Evolutionary conservation across 2,113 vertebrate species (phyloP).

Genomic region (Paradisaea rubra): DNA sequence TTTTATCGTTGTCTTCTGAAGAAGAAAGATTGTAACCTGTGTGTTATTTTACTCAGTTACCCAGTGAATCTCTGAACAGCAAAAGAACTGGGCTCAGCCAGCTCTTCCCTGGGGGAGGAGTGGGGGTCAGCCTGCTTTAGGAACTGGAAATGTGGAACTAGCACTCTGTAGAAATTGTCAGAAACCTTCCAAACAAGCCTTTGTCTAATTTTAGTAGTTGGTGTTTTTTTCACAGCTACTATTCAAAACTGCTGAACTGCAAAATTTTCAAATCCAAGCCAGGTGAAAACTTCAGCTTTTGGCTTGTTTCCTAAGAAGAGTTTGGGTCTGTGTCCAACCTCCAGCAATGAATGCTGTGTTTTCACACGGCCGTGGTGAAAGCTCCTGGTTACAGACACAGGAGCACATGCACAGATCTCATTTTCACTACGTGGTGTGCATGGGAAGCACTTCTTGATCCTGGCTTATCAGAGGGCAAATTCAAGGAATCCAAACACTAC

Average conservation of each 20-base stretch:
- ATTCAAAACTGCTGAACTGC: background rate
- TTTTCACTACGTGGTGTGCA: rapidly evolving
- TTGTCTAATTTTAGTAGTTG: background rate
- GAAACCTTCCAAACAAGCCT: background rate
- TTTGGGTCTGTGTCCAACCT: background rate
- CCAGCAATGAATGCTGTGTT: background rate
- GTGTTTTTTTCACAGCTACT: background rate
- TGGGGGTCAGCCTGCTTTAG: background rate
- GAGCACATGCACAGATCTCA: background rate
- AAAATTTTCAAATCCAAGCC: background rate
- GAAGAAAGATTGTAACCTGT: background rate
- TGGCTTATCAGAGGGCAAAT: background rate
- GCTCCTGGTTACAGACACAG: background rate
- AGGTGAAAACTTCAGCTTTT: background rate
- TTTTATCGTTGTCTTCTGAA: slow-evolving; percentile 25
- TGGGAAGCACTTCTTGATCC: background rate
- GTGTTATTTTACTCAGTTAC: background rate
- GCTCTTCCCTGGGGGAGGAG: background rate
- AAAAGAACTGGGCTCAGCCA: background rate
- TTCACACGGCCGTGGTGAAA: background rate
- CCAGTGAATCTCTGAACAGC: background rate
- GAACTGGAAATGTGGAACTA: background rate
- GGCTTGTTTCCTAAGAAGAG: background rate
- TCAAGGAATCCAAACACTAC: background rate
- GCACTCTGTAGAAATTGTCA: background rate